These are phyloP conservation scores for Keiferia lycopersicella DNA, from an alignment of 2,888 invertebrate species.

Conservation along the genomic window DNA sequence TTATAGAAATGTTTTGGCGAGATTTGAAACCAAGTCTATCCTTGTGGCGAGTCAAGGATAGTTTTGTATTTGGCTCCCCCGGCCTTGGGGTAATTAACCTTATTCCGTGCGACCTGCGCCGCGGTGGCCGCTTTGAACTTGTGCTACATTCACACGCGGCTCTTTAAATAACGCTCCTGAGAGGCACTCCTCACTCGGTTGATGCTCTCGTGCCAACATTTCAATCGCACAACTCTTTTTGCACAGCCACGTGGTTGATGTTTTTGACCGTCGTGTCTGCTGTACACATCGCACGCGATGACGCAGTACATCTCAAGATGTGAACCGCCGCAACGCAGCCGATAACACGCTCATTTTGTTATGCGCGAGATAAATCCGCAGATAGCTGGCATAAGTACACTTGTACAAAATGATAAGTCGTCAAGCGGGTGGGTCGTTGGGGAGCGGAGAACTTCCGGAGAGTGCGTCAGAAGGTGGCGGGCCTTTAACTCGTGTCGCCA, in stretches of 20 bases:
- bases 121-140: slow-evolving; percentile 69
- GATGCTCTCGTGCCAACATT: slow-evolving; percentile 66
- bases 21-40: slow-evolving; percentile 39
- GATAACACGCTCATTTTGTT: slow-evolving; percentile 32
- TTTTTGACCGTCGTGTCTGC: slow-evolving; percentile 37
- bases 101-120: slow-evolving; percentile 59
- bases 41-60: slow-evolving; percentile 39
- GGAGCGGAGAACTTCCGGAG: slow-evolving; percentile 46
- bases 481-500: slow-evolving; percentile 53
- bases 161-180: slow-evolving; percentile 69
- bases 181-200: slow-evolving; percentile 50
- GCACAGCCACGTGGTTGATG: slow-evolving; percentile 58
- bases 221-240: slow-evolving; percentile 54
- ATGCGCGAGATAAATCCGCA: slow-evolving; percentile 12
- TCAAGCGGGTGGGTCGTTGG: slow-evolving; percentile 4
- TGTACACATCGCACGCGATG: slow-evolving; percentile 20
- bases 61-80: slow-evolving; percentile 49
- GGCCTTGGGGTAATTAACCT: slow-evolving; percentile 76
- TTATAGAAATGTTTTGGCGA: not conserved
- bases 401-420: slow-evolving; percentile 14
- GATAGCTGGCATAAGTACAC: not conserved
- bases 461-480: slow-evolving; percentile 48
- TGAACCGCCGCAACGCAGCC: slow-evolving; percentile 29
- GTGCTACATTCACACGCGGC: slow-evolving; percentile 66
- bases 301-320: slow-evolving; percentile 11